phyloP scores from a whole-genome alignment of 2,888 invertebrate species.

The Endomychus coccineus region DNA sequence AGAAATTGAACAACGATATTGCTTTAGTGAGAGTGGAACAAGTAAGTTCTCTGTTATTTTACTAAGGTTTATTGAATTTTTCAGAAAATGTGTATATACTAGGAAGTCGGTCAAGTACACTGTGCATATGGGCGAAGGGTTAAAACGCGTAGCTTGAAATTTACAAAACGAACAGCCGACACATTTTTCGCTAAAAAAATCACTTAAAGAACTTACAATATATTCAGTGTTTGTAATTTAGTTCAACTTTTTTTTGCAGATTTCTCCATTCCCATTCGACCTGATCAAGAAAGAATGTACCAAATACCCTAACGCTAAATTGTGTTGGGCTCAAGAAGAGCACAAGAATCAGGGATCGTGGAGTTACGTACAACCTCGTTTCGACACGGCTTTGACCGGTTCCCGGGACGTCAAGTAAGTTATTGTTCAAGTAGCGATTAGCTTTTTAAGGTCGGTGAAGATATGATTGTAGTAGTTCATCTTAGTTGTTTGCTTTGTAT shows the following conservation, averaged over 20 bases:
- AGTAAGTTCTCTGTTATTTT: slow-evolving; percentile 47
- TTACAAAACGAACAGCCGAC: too few relatives aligned
- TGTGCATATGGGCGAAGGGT: too few relatives aligned
- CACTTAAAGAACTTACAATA: too few relatives aligned
- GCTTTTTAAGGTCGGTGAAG: slow-evolving; percentile 8
- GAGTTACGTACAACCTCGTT: slow-evolving; percentile 62
- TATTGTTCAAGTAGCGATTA: background rate
- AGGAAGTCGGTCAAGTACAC: too few relatives aligned
- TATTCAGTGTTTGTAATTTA: background rate
- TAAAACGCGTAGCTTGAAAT: too few relatives aligned
- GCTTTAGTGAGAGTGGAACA: slow-evolving; percentile 83
- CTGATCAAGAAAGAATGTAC: slow-evolving; percentile 68
- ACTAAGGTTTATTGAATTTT: too few relatives aligned
- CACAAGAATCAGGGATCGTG: slow-evolving; percentile 86
- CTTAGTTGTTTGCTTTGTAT: background rate
- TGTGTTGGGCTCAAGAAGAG: slow-evolving; percentile 85
- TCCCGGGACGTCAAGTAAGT: slow-evolving; percentile 65
- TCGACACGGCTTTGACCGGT: slow-evolving; percentile 56
- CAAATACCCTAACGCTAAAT: slow-evolving; percentile 71
- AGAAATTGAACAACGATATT: slow-evolving; percentile 61
- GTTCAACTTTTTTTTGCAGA: slow-evolving; percentile 42
- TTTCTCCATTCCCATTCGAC: slow-evolving; percentile 90
- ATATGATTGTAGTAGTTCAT: slow-evolving; percentile 10
- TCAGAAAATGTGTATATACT: too few relatives aligned
- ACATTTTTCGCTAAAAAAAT: too few relatives aligned